Base-by-base conservation (phyloP, 2,113 vertebrate species). In the Ciconia boyciana region DNA sequence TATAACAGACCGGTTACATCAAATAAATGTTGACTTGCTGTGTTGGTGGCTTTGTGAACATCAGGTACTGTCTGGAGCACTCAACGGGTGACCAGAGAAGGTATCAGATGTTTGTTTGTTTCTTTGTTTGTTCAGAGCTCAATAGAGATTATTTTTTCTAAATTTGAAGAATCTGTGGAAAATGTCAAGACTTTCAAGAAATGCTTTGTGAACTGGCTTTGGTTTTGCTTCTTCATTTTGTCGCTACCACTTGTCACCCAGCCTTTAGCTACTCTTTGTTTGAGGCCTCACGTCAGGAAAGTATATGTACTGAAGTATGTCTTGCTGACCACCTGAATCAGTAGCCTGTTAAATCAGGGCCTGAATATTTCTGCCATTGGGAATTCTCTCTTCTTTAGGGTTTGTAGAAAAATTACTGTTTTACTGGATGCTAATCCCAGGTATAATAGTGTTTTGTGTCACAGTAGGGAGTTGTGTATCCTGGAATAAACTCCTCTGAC, bases 1-100 rank as follows among this genome's bases (percentile, higher is more conserved):
- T 13, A 98, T 99, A 89, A 99, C 99, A 31, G 98, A 98, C 21
- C 98, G 99, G 96, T 98, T 99, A 48, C 99, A 99, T 94, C 98
- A 98, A 97, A 97, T 99, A 44, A 99, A 99, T 52, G 98, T 98
- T 16, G 99, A 99, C 96, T 97, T 99, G 74, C 98, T 99, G 80
- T 99, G 99, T 79, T 99, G 99, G 99, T 99, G 99, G 99, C 99
- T 99, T 58, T 99, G n/a, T 99, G 99, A 99, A 97, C 98, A 99
- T 46, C 99, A 99, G 94, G 98, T 99, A 51, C 99, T 98, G 2
- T 99, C 99, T 11, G 99, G 99, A 41, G 99, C 99, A 54, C 98
- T 99, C 58, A 99, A 99, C 31, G 99, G 99, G 87, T 97, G 99
- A 36, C 99, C 99, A 5, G 99, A 99, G 94, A 99, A 99, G 99